Conservation (phyloP, 1,140 invertebrate species). For the Apolygus lucorum region DNA sequence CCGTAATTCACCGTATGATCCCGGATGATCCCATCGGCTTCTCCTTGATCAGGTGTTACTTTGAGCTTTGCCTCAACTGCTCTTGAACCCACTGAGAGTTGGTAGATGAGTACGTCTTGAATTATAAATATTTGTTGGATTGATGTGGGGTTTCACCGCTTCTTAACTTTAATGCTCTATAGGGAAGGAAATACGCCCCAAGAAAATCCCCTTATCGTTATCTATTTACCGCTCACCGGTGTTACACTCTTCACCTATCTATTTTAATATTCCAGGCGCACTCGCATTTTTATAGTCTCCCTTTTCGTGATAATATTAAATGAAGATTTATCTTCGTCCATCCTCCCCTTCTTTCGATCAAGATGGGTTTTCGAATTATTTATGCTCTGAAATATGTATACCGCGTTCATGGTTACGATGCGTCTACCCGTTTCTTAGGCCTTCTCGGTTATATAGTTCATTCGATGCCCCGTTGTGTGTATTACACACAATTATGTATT, state of each 20-base stretch:
- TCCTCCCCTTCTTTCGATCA: too few relatives aligned
- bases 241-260: not conserved
- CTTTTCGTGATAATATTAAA: not conserved
- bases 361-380: too few relatives aligned
- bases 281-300: not conserved
- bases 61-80: not conserved
- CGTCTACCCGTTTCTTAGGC: too few relatives aligned
- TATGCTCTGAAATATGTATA: too few relatives aligned
- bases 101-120: not conserved
- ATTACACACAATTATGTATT: too few relatives aligned
- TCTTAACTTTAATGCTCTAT: not conserved
- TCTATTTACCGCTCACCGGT: not conserved
- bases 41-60: not conserved
- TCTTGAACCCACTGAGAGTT: not conserved
- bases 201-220: not conserved
- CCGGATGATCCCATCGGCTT: not conserved
- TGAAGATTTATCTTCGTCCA: not conserved
- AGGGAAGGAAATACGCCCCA: not conserved
- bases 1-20: not conserved
- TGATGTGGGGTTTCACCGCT: not conserved
- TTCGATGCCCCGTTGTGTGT: too few relatives aligned
- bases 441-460: too few relatives aligned
- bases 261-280: not conserved
- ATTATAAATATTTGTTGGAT: not conserved
- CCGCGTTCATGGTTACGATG: too few relatives aligned